Conservation (phyloP, 2,888 invertebrate species). For the Stegophylla sp. region DNA sequence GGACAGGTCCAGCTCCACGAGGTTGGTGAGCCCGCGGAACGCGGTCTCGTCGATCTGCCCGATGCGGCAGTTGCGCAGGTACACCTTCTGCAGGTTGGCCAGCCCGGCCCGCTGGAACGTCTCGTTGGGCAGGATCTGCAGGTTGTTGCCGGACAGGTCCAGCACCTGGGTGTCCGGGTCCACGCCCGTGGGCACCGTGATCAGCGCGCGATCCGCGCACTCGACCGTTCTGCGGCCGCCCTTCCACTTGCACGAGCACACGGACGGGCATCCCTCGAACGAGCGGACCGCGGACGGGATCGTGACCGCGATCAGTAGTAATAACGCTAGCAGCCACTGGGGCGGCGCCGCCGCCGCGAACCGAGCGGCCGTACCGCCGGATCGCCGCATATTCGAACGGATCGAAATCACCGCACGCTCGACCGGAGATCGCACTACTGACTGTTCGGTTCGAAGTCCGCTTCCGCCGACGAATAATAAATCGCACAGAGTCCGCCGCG, state of each 20-base stretch:
- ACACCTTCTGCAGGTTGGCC: conserved; percentile 85
- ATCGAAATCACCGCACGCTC: neutral
- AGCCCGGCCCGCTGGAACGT: conserved; percentile 82
- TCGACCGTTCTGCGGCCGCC: conserved; percentile 91
- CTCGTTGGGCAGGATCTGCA: conserved; percentile 82
- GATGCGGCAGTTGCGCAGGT: conserved; percentile 82
- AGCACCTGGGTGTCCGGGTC: conserved; percentile 89
- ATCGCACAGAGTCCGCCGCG: too few relatives aligned
- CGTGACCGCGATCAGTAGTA: neutral
- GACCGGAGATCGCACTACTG: neutral
- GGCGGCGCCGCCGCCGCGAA: neutral
- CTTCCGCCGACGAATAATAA: too few relatives aligned
- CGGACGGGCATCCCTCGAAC: conserved; percentile 77
- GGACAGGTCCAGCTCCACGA: conserved; percentile 87
- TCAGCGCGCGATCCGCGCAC: conserved; percentile 83
- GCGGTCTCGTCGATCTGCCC: conserved; percentile 85
- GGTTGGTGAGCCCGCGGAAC: conserved; percentile 84
- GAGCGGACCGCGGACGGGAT: conserved; percentile 61
- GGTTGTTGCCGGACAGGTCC: conserved; percentile 86
- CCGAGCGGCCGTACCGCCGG: neutral
- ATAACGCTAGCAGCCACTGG: neutral
- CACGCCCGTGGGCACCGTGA: conserved; percentile 83
- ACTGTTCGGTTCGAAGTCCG: too few relatives aligned
- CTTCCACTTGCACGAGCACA: conserved; percentile 93
- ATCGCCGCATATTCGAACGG: conserved; percentile 5